Percentiles rank a stretch among this genome's conserved stretches.
Conservation (phyloP, 2,113 vertebrate genomes). For the Channa argus region DNA sequence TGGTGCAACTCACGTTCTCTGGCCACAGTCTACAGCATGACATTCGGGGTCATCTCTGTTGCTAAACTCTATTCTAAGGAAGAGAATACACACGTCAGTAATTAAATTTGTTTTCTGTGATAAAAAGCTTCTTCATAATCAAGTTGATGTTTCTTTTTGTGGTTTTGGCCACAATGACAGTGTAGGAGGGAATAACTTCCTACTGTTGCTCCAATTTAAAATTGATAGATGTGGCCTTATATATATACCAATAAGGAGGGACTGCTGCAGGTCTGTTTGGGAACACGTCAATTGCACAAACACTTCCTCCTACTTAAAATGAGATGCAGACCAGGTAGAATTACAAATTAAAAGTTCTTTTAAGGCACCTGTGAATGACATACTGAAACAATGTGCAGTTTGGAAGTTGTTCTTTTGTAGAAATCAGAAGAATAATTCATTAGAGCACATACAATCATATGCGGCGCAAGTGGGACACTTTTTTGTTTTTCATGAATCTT, state of each 20-base stretch:
- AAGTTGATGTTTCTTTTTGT: conserved; percentile 19
- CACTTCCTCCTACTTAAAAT: no score
- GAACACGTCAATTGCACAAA: not conserved
- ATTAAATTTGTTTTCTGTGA: conserved; percentile 37
- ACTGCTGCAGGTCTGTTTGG: not conserved
- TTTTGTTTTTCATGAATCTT: no score
- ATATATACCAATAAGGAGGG: conserved; percentile 8
- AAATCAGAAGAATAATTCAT: not conserved
- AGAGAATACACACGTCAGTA: conserved; percentile 31
- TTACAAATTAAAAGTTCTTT: conserved; percentile 14
- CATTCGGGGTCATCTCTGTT: conserved; percentile 18
- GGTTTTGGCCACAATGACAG: conserved; percentile 37
- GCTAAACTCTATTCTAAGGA: conserved; percentile 13
- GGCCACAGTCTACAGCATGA: conserved; percentile 25
- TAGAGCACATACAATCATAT: no score
- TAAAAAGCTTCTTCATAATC: conserved; percentile 28
- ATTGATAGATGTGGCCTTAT: conserved; percentile 26
- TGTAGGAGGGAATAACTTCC: conserved; percentile 43
- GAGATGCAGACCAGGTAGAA: not conserved
- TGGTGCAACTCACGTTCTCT: conserved; percentile 25
- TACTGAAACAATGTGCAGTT: not conserved
- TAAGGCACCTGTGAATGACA: not conserved
- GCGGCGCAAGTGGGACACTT: no score
- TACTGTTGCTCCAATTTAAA: conserved; percentile 53
- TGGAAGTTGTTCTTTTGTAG: not conserved